Conservation (phyloP, 2,888 invertebrate genomes). For the Agrotis puta region DNA sequence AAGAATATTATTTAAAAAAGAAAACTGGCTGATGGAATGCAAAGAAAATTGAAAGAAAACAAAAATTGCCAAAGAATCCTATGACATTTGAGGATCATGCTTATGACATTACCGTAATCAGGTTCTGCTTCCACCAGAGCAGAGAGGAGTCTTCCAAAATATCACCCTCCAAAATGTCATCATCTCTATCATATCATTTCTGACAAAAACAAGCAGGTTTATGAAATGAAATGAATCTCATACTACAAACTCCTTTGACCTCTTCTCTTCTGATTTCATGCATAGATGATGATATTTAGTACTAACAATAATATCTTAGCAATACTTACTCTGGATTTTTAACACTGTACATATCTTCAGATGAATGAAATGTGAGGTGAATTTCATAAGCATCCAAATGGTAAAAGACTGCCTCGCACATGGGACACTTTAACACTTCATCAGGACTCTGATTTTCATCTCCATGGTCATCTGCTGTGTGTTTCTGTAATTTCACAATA, state of each 20-base stretch:
- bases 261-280: not conserved
- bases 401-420: slow-evolving; percentile 92
- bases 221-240: not conserved
- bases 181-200: no score
- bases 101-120: no score
- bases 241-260: not conserved
- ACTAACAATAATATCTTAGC: not conserved
- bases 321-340: slow-evolving; percentile 87
- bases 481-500: slow-evolving; percentile 83
- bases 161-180: no score
- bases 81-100: no score
- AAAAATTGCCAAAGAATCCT: no score
- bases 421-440: slow-evolving; percentile 92
- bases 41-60: no score
- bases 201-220: not conserved
- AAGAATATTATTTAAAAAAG: no score
- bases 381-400: slow-evolving; percentile 92
- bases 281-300: no score
- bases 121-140: no score
- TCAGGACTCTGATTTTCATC: slow-evolving; percentile 90
- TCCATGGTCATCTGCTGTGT: slow-evolving; percentile 88
- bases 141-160: no score
- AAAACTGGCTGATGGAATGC: no score
- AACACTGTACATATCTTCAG: slow-evolving; percentile 91
- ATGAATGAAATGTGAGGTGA: slow-evolving; percentile 92